phyloP scores from a whole-genome alignment of 2,888 invertebrate genomes.

The Ectemnius lituratus region DNA sequence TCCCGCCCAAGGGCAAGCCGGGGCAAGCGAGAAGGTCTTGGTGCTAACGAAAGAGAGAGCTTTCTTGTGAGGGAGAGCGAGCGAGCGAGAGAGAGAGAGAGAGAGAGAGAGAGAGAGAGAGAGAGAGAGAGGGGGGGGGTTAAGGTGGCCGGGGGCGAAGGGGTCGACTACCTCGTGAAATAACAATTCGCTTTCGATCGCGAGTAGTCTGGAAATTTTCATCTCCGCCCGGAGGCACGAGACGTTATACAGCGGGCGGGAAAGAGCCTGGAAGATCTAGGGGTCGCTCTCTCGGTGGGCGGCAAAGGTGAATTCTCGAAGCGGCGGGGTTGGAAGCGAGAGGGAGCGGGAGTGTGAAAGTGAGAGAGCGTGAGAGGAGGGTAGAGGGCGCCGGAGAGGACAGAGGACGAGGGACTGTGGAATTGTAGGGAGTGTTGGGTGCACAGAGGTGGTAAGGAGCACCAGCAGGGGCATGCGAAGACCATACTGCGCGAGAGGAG shows the following conservation, averaged over 20 bases:
- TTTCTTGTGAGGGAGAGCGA: neutral
- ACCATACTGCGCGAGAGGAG: no score
- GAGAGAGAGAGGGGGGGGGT: slow-evolving; percentile 37
- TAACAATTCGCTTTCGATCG: slow-evolving; percentile 69
- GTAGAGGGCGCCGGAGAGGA: neutral
- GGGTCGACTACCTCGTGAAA: slow-evolving; percentile 66
- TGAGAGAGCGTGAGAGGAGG: slow-evolving; percentile 10
- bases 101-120: slow-evolving; percentile 43
- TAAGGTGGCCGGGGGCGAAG: slow-evolving; percentile 28
- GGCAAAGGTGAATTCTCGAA: no score
- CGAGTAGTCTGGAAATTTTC: slow-evolving; percentile 66
- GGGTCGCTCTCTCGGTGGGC: no score
- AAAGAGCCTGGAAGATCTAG: no score
- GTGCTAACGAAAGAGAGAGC: neutral
- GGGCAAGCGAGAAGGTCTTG: neutral
- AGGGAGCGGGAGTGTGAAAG: slow-evolving; percentile 38
- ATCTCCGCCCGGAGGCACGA: slow-evolving; percentile 60
- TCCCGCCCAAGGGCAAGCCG: slow-evolving; percentile 54
- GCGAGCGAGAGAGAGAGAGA: slow-evolving; percentile 28
- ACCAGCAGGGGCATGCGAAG: no score
- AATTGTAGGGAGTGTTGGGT: no score
- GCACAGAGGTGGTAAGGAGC: no score
- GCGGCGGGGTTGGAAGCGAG: slow-evolving; percentile 13
- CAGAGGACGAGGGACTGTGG: neutral
- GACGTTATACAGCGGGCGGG: slow-evolving; percentile 16